A percentile compares a stretch with the other conserved stretches of the same genome.
phyloP scores from a whole-genome alignment of 2,113 vertebrate genomes.

The Nerophis lumbriciformis region DNA sequence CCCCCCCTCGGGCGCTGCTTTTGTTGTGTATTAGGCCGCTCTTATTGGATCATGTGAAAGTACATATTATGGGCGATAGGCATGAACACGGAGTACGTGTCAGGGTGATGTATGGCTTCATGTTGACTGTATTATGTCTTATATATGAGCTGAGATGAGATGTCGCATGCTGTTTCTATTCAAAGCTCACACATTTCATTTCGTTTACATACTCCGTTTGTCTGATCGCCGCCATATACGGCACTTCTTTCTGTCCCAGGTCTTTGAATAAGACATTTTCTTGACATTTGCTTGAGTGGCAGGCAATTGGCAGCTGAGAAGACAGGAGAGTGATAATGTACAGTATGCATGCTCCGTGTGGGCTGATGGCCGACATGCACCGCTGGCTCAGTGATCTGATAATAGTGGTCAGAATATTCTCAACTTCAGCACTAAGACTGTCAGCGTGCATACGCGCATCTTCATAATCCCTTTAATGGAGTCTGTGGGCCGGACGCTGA shows the following conservation, averaged over 20 bases:
- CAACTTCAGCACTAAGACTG: constrained; percentile 41
- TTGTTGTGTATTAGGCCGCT: not conserved
- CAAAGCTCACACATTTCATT: constrained; percentile 6
- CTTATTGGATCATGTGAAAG: not conserved
- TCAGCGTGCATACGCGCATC: constrained; percentile 31
- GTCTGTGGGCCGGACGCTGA: constrained; percentile 31
- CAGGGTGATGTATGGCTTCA: constrained; percentile 7
- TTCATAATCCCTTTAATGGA: constrained; percentile 57
- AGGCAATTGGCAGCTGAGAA: constrained; percentile 46
- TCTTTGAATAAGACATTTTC: constrained; percentile 17
- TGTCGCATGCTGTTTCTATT: constrained; percentile 15
- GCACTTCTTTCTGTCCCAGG: constrained; percentile 7
- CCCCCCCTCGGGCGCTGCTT: constrained; percentile 7
- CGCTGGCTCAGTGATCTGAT: constrained; percentile 37
- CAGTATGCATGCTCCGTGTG: constrained; percentile 35
- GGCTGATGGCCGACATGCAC: constrained; percentile 43
- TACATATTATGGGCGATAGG: not conserved
- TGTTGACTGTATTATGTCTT: constrained; percentile 12
- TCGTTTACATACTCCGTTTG: constrained; percentile 10
- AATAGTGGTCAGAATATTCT: constrained; percentile 46
- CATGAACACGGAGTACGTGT: not conserved
- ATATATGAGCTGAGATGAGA: constrained; percentile 18
- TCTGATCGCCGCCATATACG: constrained; percentile 6
- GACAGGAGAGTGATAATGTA: constrained; percentile 34
- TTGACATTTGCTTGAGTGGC: constrained; percentile 31